Percentiles rank a stretch among this genome's conserved stretches.
Conservation (phyloP, 35 echinoderm and acorn worm genomes). For the Ophioderma brevispina region DNA sequence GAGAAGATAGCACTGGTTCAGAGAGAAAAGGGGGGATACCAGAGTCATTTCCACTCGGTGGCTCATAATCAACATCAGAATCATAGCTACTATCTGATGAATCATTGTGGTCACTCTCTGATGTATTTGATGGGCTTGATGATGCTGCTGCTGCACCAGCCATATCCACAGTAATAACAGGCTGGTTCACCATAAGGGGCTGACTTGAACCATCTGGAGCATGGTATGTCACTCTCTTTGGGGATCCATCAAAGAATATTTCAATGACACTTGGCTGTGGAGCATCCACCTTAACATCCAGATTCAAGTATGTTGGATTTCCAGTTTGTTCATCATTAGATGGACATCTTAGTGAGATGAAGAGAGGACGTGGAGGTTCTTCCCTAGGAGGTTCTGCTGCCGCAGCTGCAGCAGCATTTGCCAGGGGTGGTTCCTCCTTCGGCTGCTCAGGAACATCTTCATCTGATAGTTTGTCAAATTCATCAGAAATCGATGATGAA, state of each 20-base stretch:
- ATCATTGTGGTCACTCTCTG: no score
- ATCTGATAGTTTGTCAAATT: not conserved
- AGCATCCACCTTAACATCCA: slow-evolving; percentile 70
- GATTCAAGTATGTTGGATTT: slow-evolving; percentile 49
- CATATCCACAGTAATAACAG: not conserved
- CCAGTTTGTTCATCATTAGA: not conserved
- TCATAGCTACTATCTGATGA: not conserved
- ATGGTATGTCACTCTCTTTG: not conserved
- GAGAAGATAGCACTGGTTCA: slow-evolving; percentile 57
- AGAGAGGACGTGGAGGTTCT: slow-evolving; percentile 39
- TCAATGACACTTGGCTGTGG: slow-evolving; percentile 65
- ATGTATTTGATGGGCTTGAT: not conserved
- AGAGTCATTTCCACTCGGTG: not conserved
- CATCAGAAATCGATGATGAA: slow-evolving; percentile 25
- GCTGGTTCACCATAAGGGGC: not conserved
- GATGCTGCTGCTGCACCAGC: not conserved
- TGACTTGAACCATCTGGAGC: slow-evolving; percentile 2
- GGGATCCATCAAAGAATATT: slow-evolving; percentile 61
- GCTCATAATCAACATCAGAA: not conserved
- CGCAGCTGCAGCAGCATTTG: not conserved
- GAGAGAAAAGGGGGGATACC: not conserved
- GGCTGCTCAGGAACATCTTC: not conserved
- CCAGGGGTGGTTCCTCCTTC: not conserved
- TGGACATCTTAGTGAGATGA: slow-evolving; percentile 23
- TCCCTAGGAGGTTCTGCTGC: slow-evolving; percentile 4